Base-by-base conservation (phyloP, 1,140 invertebrate genomes). In the Ceratoteleas bidentatus region DNA sequence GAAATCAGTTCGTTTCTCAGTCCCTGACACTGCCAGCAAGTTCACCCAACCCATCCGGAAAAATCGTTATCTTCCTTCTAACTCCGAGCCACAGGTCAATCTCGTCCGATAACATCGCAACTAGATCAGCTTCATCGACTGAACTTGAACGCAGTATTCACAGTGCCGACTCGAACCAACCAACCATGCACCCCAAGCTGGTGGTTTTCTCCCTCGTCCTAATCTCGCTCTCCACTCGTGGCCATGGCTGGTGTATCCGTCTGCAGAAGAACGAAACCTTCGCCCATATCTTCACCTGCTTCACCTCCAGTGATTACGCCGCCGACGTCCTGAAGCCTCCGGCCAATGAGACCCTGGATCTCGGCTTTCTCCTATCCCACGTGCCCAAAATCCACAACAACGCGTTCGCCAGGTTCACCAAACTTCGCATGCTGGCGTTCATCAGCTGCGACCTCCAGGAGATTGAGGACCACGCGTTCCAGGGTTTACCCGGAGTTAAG, bases 391-490 rank as follows among this genome's bases (percentile, higher is more conserved):
- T 80, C 0, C n/a, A 74, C 2, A 45, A 74, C 32, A 57, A 57
- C 10, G n/a, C 43, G 5, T 73, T 80, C 10, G 16, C 40, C 1
- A 16, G 3, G 11, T 50, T 73, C 0, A 10, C 47, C 6, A 3
- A 36, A 10, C 10, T 73, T 3, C 8, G 11, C 7, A 5, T 24
- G 14, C 2, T 73, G 0, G 54, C 2, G 32, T 0, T 79, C 0
- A 47, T 61, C 4, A 14, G 13, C 6, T 56, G 38, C 11, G 45
- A 62, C 9, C 4, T 73, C 0, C 6, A 33, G 6, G 52, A 66
- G 3, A 79, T 79, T 6, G 54, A 66, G 11, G 68, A 79, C 8
- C 47, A 79, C 9, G 61, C 76, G 0, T 73, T 79, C n/a, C 53
- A 73, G 56, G 33, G 15, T 4, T 8, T 73, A 2, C 10, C 66